These are phyloP conservation scores for Damaliscus lunatus DNA, from an alignment of 2,113 vertebrate genomes.

Conservation along the genomic window DNA sequence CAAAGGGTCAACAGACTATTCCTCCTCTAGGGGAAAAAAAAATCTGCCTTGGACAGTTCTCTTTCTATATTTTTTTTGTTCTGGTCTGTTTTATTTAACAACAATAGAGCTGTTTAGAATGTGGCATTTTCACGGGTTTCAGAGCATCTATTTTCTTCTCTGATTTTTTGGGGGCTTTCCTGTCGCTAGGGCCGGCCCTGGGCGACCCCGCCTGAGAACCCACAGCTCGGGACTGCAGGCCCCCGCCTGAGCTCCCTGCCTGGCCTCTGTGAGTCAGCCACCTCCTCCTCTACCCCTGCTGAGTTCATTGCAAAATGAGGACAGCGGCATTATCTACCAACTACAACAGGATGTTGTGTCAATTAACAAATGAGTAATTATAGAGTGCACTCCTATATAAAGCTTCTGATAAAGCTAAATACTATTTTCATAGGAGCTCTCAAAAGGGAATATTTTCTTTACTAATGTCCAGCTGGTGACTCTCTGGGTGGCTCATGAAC, in stretches of 20 bases:
- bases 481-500: neutral
- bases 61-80: neutral
- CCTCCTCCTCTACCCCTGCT: neutral
- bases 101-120: neutral
- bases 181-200: accelerated
- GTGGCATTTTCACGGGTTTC: neutral
- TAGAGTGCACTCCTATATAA: neutral
- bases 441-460: neutral
- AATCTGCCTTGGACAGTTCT: neutral
- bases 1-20: neutral
- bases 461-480: neutral
- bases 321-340: neutral
- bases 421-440: neutral
- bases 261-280: neutral
- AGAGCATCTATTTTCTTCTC: neutral
- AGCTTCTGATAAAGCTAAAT: neutral
- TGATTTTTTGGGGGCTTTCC: neutral
- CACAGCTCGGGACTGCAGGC: accelerated
- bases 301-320: neutral
- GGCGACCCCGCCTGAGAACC: too few relatives aligned
- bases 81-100: neutral
- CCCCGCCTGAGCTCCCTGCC: accelerated
- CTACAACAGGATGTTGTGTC: constrained; percentile 9
- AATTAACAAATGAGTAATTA: constrained; percentile 33
- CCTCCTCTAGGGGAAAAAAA: neutral